Conservation (phyloP, 2,113 vertebrate species). For the Sphaerodactylus townsendi region DNA sequence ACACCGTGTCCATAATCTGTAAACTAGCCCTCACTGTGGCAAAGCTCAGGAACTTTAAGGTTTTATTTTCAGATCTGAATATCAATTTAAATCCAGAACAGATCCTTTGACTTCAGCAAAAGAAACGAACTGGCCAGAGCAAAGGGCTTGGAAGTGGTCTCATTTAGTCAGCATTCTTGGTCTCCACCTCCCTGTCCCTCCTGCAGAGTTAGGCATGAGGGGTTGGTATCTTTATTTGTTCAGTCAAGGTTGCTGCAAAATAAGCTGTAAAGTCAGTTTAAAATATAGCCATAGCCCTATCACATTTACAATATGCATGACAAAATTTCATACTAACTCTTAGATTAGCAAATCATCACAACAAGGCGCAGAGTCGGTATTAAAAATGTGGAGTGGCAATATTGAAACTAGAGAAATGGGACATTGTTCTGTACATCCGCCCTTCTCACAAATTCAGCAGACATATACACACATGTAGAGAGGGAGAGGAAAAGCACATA, state of each 20-base stretch:
- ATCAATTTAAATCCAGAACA: not conserved
- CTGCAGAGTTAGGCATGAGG: not conserved
- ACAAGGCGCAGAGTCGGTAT: not conserved
- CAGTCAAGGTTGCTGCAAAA: not conserved
- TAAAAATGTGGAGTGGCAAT: no score
- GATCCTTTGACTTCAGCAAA: not conserved
- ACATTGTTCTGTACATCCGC: no score
- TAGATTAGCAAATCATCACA: not conserved
- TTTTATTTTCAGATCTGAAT: slow-evolving; percentile 4
- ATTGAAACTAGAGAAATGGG: no score
- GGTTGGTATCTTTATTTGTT: not conserved
- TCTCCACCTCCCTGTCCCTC: not conserved
- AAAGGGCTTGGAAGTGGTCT: not conserved
- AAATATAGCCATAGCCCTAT: not conserved
- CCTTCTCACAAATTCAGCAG: no score
- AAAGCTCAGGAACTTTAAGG: not conserved
- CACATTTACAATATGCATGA: not conserved
- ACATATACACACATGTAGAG: no score
- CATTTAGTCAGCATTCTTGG: not conserved
- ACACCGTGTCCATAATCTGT: not conserved
- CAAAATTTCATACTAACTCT: not conserved
- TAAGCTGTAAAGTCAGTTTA: not conserved
- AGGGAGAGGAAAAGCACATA: no score
- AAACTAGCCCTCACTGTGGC: not conserved
- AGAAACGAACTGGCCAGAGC: not conserved